Percentiles rank a stretch among this genome's conserved stretches.
These are phyloP conservation scores for Drosophila subpulchrella DNA, from an alignment of 1,140 invertebrate genomes.

Conservation along the genomic window DNA sequence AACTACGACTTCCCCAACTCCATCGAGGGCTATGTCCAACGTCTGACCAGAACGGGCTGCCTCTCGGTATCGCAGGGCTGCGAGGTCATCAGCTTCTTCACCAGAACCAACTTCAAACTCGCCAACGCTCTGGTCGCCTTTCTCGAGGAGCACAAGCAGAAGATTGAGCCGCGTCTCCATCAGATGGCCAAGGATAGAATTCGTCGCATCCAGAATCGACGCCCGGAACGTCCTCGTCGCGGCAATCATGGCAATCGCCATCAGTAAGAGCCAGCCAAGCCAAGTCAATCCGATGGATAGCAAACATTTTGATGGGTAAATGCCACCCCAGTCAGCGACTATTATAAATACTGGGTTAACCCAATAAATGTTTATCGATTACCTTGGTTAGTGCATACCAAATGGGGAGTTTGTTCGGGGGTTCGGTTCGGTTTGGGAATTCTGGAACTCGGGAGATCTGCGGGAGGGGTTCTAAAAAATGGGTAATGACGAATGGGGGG, in stretches of 20 bases:
- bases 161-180: neutral
- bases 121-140: neutral
- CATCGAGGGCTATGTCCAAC: conserved; percentile 98
- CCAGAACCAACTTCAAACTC: neutral
- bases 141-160: neutral
- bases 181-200: neutral
- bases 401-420: neutral
- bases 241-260: neutral
- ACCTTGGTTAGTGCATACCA: conserved; percentile 14
- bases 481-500: conserved; percentile 12
- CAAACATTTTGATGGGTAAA: neutral
- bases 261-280: neutral
- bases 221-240: neutral
- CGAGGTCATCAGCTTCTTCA: conserved; percentile 87
- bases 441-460: too few species aligned
- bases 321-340: neutral
- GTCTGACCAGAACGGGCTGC: conserved; percentile 97
- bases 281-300: neutral
- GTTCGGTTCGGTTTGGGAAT: too few species aligned
- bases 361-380: conserved; percentile 17
- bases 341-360: neutral
- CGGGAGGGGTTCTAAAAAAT: neutral
- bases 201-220: neutral
- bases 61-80: conserved; percentile 85
- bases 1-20: conserved; percentile 96